Evolutionary conservation across 1,140 invertebrate species (phyloP).

Genomic region (Lepidurus couesii): DNA sequence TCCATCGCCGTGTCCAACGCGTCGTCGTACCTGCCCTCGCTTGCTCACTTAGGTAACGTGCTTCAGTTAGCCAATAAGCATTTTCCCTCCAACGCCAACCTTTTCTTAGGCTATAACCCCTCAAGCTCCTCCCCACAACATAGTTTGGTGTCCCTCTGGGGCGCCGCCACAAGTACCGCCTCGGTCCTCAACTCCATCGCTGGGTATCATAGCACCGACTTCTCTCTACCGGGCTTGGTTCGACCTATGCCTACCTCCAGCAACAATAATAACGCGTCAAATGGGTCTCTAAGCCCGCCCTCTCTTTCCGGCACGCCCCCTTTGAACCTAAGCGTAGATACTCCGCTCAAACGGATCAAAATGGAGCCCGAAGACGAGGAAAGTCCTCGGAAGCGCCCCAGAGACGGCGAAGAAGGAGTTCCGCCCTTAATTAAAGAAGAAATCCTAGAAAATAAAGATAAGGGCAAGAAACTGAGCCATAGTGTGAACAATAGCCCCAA

Average conservation of each 20-base stretch:
- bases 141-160: slow-evolving; percentile 28
- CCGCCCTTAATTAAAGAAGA: slow-evolving; percentile 18
- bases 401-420: slow-evolving; percentile 10
- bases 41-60: neutral
- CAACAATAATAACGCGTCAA: neutral
- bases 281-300: neutral
- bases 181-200: slow-evolving; percentile 2
- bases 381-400: slow-evolving; percentile 24
- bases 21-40: slow-evolving; percentile 16
- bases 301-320: slow-evolving; percentile 12
- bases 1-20: neutral
- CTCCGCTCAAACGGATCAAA: slow-evolving; percentile 30
- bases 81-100: neutral
- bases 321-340: slow-evolving; percentile 30
- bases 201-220: neutral
- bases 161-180: slow-evolving; percentile 30
- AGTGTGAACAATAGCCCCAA: neutral
- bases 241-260: slow-evolving; percentile 28
- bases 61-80: neutral
- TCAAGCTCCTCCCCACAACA: neutral
- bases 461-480: neutral
- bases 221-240: slow-evolving; percentile 27
- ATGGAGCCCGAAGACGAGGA: slow-evolving; percentile 30
- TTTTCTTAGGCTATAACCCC: neutral
- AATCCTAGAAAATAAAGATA: neutral